Evolutionary conservation across 2,888 invertebrate species (phyloP), one percentile per base, ranked within the genome.

Genomic region (Miltochrista miniata): DNA sequence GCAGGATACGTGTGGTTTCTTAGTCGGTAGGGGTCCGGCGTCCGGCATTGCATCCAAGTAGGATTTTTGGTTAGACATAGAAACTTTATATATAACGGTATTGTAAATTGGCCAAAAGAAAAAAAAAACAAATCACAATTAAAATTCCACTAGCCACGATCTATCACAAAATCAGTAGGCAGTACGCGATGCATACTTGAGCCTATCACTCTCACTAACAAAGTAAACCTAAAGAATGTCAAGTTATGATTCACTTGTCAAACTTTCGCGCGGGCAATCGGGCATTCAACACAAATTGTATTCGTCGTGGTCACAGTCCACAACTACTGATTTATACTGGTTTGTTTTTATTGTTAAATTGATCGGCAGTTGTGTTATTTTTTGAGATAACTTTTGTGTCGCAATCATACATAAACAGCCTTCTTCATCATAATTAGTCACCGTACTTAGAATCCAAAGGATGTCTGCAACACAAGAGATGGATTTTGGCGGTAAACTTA

Each of bases 191-290:
- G 36, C 15, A 14, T 15, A 13, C 48, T 5, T 24, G 5, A 24
- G 18, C 5, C 18, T 24, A 5, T 24, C 5, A 24, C 18, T 24
- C 18, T 24, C 18, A 31, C 31, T 31, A 31, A 31, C 31, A 39
- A 44, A 35, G 35, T 43, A 62, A 54, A 66, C 65, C 65, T 66
- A 14, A 40, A 13, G 50, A 63, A 63, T 66, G 61, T 58, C 63
- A 66, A 63, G 69, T 70, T 75, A 74, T 86, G 85, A 85, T 50
- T 85, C 86, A 86, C 78, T 81, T 83, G 83, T 83, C 81, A 83
- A 85, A 83, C 83, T 84, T 86, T 85, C 83, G 83, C 83, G 83
- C 64, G 69, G 61, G 64, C 74, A 74, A 66, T 7, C 59, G 66
- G 61, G 56, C 45, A 35, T 40, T 29, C 13, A 46, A 40, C 39